Evolutionary conservation across 2,888 invertebrate genomes (phyloP).

Genomic region (Thymelicus acteon): DNA sequence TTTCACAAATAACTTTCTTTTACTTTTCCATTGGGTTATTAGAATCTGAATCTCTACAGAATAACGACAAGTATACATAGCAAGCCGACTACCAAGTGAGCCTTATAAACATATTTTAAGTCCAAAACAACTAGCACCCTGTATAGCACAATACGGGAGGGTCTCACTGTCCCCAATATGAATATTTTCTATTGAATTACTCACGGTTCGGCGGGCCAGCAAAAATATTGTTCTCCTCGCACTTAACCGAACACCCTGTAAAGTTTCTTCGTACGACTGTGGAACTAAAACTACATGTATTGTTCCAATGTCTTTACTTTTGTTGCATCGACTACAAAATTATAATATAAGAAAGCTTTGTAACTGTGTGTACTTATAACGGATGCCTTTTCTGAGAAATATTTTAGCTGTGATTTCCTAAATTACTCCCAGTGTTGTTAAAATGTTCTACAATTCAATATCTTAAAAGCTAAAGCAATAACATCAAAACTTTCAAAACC

Average conservation of each 20-base stretch:
- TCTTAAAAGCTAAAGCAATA: slow-evolving; percentile 17
- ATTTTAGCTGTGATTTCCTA: too few relatives aligned
- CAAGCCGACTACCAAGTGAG: too few relatives aligned
- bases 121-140: slow-evolving; percentile 47
- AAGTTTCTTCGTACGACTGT: slow-evolving; percentile 57
- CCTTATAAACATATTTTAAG: not conserved
- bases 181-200: slow-evolving; percentile 84
- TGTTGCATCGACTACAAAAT: slow-evolving; percentile 3
- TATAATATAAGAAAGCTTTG: not conserved
- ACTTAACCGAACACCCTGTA: slow-evolving; percentile 67
- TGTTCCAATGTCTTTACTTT: slow-evolving; percentile 24
- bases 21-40: too few relatives aligned
- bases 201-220: slow-evolving; percentile 77
- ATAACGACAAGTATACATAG: too few relatives aligned
- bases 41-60: too few relatives aligned
- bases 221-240: slow-evolving; percentile 82
- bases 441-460: slow-evolving; percentile 7
- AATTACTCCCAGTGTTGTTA: too few relatives aligned
- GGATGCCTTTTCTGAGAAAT: too few relatives aligned
- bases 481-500: slow-evolving; percentile 20
- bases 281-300: slow-evolving; percentile 15
- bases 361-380: too few relatives aligned
- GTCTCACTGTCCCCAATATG: slow-evolving; percentile 75
- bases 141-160: slow-evolving; percentile 58
- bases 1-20: too few relatives aligned